phyloP scores from a whole-genome alignment of 2,888 invertebrate genomes.

The Embidobia sp. region DNA sequence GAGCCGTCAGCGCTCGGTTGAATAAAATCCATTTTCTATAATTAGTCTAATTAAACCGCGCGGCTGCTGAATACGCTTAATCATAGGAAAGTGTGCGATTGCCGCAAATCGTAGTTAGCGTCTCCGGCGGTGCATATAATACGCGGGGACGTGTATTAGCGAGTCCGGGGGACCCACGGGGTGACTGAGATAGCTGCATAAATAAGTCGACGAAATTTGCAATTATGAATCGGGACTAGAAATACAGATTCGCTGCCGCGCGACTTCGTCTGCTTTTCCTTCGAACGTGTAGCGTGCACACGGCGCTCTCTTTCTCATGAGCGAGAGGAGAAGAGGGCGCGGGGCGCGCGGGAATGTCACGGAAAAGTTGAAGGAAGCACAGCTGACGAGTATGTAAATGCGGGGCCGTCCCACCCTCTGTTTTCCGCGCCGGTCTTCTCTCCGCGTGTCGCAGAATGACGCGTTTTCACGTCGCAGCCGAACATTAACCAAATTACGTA shows the following conservation, averaged over 20 bases:
- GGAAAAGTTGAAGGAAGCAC: constrained; percentile 82
- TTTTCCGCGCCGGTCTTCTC: constrained; percentile 48
- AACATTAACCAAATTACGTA: constrained; percentile 61
- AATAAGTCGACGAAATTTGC: constrained; percentile 81
- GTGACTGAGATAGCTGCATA: constrained; percentile 77
- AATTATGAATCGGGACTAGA: constrained; percentile 81
- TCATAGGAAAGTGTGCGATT: constrained; percentile 42
- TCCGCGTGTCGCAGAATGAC: constrained; percentile 64
- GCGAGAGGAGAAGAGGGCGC: constrained; percentile 15
- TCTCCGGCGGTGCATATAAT: constrained; percentile 47
- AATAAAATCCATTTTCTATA: constrained; percentile 24
- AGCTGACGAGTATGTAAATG: constrained; percentile 82
- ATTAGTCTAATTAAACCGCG: constrained; percentile 22
- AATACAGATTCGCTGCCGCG: constrained; percentile 77
- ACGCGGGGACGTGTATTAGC: constrained; percentile 66
- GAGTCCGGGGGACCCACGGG: constrained; percentile 38
- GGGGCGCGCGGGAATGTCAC: constrained; percentile 73
- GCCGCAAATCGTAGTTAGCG: constrained; percentile 50
- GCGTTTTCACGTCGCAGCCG: constrained; percentile 58
- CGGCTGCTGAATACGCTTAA: constrained; percentile 43
- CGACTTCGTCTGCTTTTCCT: constrained; percentile 65
- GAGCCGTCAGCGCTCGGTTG: background rate
- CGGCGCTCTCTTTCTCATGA: constrained; percentile 61
- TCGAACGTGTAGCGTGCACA: constrained; percentile 65
- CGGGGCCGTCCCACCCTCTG: constrained; percentile 70